A percentile compares a stretch with the other conserved stretches of the same genome.
Evolutionary conservation across 2,113 vertebrate species (phyloP).

Genomic region (Pycnonotus jocosus): DNA sequence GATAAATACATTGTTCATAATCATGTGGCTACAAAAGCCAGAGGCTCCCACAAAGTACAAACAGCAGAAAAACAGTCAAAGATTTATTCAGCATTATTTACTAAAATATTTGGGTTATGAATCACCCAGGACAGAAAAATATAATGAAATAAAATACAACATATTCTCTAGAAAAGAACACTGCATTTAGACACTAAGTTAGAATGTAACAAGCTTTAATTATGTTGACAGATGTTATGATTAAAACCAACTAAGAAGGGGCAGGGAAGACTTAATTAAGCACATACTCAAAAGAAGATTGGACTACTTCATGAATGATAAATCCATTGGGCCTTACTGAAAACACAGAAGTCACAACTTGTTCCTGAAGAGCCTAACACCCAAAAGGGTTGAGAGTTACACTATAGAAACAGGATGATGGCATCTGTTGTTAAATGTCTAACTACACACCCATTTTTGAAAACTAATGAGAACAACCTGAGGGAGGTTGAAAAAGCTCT

Average conservation of each 20-base stretch:
- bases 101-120: neutral
- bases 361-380: neutral
- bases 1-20: neutral
- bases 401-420: rapidly evolving
- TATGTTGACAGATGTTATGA: neutral
- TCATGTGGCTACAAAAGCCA: neutral
- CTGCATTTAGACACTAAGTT: neutral
- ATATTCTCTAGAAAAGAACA: neutral
- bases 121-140: neutral
- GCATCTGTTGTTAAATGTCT: rapidly evolving
- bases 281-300: neutral
- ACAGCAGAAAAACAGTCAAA: neutral
- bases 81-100: neutral
- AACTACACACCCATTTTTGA: neutral
- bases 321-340: neutral
- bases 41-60: neutral
- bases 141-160: neutral
- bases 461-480: neutral
- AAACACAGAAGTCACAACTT: neutral
- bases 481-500: neutral
- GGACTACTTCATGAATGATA: neutral
- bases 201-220: neutral
- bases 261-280: neutral
- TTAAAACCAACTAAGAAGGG: neutral
- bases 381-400: neutral